phyloP scores from a whole-genome alignment of 2,888 invertebrate species.

The Acleris cristana region DNA sequence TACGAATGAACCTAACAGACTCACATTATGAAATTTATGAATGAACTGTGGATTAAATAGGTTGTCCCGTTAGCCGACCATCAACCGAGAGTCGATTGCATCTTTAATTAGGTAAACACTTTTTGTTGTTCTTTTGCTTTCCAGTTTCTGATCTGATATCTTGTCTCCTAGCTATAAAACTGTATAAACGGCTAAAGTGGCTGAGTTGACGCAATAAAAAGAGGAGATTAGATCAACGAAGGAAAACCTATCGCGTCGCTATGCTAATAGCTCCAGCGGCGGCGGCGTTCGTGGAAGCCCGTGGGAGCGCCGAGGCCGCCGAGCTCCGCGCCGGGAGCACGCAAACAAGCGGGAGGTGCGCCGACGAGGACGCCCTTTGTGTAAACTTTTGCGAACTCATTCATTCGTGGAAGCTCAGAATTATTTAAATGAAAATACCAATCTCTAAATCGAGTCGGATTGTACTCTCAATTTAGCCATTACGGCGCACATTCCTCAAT shows the following conservation, averaged over 20 bases:
- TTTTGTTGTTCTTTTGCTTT: constrained; percentile 3
- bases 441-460: constrained; percentile 35
- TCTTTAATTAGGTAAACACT: background rate
- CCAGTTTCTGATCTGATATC: constrained; percentile 15
- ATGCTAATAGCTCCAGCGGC: constrained; percentile 39
- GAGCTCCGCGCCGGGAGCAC: background rate
- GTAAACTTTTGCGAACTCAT: constrained; percentile 12
- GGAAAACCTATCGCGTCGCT: constrained; percentile 39
- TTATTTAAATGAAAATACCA: constrained; percentile 36
- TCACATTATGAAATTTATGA: too few relatives aligned
- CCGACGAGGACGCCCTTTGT: constrained; percentile 6
- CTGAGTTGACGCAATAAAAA: constrained; percentile 48
- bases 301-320: constrained; percentile 44
- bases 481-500: constrained; percentile 30
- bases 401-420: constrained; percentile 26
- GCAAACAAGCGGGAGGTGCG: too few relatives aligned
- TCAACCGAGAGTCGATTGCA: background rate
- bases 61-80: too few relatives aligned
- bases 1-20: too few relatives aligned
- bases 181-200: constrained; percentile 39
- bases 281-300: constrained; percentile 48
- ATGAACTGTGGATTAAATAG: too few relatives aligned
- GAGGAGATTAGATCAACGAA: constrained; percentile 45
- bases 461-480: constrained; percentile 35
- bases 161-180: background rate